Conservation (phyloP, 2,113 vertebrate species). For the Serilophus lunatus region DNA sequence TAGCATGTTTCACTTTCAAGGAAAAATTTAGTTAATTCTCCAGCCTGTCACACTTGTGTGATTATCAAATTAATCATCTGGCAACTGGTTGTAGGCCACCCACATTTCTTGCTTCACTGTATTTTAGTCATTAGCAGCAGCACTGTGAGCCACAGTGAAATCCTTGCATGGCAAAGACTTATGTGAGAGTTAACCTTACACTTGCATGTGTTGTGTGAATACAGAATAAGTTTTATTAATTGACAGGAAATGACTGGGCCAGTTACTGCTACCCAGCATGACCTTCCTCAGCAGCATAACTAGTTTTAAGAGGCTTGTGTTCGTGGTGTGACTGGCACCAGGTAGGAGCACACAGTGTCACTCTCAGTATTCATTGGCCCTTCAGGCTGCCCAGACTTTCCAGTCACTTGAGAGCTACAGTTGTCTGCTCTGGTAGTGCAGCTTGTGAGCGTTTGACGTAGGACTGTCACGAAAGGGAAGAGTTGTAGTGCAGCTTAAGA, state of each 20-base stretch:
- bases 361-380: background rate
- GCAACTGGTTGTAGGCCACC: background rate
- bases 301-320: background rate
- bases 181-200: background rate
- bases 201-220: background rate
- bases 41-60: background rate
- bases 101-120: background rate
- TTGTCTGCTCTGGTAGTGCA: background rate
- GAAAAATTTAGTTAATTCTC: background rate
- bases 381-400: background rate
- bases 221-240: background rate
- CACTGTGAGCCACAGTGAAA: background rate
- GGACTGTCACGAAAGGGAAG: background rate
- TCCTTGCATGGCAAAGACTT: background rate
- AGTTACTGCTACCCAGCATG: background rate
- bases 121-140: background rate
- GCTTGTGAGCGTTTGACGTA: background rate
- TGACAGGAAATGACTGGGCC: background rate
- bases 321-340: background rate
- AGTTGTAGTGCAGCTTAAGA: background rate
- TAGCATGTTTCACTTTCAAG: background rate
- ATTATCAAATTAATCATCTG: background rate
- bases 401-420: background rate
- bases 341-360: fast-evolving
- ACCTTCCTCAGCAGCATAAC: background rate